Evolutionary conservation across 2,797 vertebrate species (phyloP).

Genomic region (Pseudocheirus occidentalis): DNA sequence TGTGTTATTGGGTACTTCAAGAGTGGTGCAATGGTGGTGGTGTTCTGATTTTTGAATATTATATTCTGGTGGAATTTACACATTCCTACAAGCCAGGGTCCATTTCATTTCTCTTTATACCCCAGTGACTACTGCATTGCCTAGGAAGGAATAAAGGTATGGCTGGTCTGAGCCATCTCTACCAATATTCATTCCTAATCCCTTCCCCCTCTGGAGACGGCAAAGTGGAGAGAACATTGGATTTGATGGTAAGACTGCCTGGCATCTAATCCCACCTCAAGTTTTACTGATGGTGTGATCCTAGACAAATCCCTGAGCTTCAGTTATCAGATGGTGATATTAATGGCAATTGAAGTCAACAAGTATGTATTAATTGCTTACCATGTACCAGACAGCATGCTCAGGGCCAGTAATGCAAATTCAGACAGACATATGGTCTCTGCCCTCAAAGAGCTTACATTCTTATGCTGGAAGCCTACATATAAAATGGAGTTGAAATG

Average conservation of each 20-base stretch:
- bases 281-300: not conserved
- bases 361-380: not conserved
- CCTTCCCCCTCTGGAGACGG: not conserved
- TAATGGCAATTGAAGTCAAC: not conserved
- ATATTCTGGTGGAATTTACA: not conserved
- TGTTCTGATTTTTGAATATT: not conserved
- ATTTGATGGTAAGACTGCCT: not conserved
- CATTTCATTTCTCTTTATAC: not conserved
- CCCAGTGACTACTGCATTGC: not conserved
- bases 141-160: not conserved
- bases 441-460: not conserved
- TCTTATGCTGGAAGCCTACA: not conserved
- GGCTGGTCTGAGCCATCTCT: not conserved
- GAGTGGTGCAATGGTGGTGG: not conserved
- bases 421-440: not conserved
- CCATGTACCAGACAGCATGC: not conserved
- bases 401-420: not conserved
- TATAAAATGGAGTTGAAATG: not conserved
- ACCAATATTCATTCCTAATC: not conserved
- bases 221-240: not conserved
- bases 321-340: not conserved
- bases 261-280: not conserved
- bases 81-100: not conserved
- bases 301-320: not conserved
- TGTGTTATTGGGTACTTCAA: not conserved